These are phyloP conservation scores for Alitta virens DNA, from an alignment of 2,888 invertebrate genomes.

Conservation along the genomic window DNA sequence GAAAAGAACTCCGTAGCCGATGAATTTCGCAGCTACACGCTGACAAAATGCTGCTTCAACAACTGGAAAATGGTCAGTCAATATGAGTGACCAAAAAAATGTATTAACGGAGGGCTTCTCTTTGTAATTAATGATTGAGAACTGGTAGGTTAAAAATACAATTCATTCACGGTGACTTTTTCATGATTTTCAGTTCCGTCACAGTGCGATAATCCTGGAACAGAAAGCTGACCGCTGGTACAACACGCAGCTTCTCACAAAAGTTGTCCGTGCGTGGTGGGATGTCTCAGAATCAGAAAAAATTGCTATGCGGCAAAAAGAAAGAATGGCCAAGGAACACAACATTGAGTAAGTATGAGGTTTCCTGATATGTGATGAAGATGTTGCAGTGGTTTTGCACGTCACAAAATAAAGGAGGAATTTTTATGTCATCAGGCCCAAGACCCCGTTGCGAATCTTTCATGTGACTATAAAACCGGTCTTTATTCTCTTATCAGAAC, in stretches of 20 bases:
- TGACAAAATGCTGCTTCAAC: slow-evolving; percentile 41
- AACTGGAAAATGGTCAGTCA: slow-evolving; percentile 44
- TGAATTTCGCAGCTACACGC: slow-evolving; percentile 39
- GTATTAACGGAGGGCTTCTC: no score
- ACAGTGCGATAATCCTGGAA: slow-evolving; percentile 35
- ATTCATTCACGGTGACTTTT: slow-evolving; percentile 6
- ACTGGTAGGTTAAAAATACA: background rate
- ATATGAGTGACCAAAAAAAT: background rate
- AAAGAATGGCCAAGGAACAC: slow-evolving; percentile 41
- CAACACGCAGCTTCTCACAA: slow-evolving; percentile 29
- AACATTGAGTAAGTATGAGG: slow-evolving; percentile 35
- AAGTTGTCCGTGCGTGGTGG: slow-evolving; percentile 42
- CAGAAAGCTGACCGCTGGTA: slow-evolving; percentile 42
- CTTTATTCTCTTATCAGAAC: no score
- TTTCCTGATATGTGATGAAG: no score
- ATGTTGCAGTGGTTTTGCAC: no score
- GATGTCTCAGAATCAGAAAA: slow-evolving; percentile 43
- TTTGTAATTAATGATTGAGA: no score
- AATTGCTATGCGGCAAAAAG: slow-evolving; percentile 41
- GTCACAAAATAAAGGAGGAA: no score
- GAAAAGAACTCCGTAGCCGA: slow-evolving; percentile 42
- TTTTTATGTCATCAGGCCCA: no score
- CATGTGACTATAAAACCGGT: no score
- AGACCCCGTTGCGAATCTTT: no score
- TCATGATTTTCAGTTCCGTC: background rate